A percentile compares a stretch with the other conserved stretches of the same genome.
Evolutionary conservation across 1,140 invertebrate species (phyloP).

Genomic region (Euwallacea fornicatus): DNA sequence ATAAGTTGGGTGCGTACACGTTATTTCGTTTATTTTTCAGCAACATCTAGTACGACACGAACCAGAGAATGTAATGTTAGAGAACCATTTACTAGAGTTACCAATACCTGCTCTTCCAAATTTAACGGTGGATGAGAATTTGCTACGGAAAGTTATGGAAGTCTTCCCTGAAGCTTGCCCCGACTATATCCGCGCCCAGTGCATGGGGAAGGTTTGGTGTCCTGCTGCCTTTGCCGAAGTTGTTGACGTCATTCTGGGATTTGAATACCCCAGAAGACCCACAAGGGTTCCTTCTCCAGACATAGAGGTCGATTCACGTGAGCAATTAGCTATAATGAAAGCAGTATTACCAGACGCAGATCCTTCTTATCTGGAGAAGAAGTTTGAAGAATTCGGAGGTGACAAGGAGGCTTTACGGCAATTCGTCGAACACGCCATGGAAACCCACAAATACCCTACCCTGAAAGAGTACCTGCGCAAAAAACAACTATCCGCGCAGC

Average conservation of each 20-base stretch:
- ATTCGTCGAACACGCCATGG: conserved; percentile 53
- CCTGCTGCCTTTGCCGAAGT: conserved; percentile 19
- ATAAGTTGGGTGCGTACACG: too few species aligned
- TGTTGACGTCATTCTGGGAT: conserved; percentile 23
- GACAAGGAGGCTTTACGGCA: conserved; percentile 41
- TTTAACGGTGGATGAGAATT: too few species aligned
- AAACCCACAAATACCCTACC: conserved; percentile 59
- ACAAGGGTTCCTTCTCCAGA: conserved; percentile 25
- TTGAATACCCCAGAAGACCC: conserved; percentile 32
- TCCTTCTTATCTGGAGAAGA: conserved; percentile 56
- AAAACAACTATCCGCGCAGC: conserved; percentile 48
- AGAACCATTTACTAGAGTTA: too few species aligned
- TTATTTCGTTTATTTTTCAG: too few species aligned
- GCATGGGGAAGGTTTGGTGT: conserved; percentile 15
- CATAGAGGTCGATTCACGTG: conserved; percentile 42
- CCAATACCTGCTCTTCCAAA: too few species aligned
- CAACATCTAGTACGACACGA: too few species aligned
- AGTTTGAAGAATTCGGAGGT: conserved; percentile 39
- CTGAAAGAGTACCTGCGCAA: conserved; percentile 56
- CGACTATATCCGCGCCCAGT: conserved; percentile 29
- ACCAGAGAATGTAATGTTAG: too few species aligned
- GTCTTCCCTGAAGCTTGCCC: conserved; percentile 40
- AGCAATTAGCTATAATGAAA: conserved; percentile 50
- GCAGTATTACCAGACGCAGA: conserved; percentile 58
- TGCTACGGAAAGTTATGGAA: conserved; percentile 30